Percentiles rank a stretch among this genome's conserved stretches.
Evolutionary conservation across 2,113 vertebrate genomes (phyloP).

Genomic region (Sinocyclocheilus maitianheensis): DNA sequence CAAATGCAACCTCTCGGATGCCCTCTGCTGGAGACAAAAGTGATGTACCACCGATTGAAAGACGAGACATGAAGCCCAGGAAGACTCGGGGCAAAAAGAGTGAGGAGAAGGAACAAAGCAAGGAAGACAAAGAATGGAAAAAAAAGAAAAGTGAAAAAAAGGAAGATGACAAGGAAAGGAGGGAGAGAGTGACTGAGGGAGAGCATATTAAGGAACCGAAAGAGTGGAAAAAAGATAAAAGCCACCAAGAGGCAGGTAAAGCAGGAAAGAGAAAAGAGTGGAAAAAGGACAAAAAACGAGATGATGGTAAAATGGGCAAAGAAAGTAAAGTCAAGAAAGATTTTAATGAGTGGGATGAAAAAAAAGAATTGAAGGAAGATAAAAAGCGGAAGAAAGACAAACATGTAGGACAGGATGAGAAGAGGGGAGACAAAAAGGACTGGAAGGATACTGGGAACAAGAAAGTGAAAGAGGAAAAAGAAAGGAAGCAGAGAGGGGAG

Average conservation of each 20-base stretch:
- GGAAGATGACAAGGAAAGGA: constrained; percentile 29
- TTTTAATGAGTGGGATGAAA: constrained; percentile 55
- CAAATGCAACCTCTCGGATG: background rate
- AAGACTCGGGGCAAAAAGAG: constrained; percentile 50
- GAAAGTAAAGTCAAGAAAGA: constrained; percentile 56
- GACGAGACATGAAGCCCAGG: constrained; percentile 29
- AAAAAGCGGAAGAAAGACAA: constrained; percentile 62
- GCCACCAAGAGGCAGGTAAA: constrained; percentile 9
- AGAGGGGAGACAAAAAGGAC: constrained; percentile 44
- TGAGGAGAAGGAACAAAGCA: constrained; percentile 43
- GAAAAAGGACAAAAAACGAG: constrained; percentile 43
- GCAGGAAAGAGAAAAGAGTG: constrained; percentile 3
- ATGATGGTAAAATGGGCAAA: constrained; percentile 60
- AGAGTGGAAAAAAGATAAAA: constrained; percentile 50
- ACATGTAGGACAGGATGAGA: constrained; percentile 28
- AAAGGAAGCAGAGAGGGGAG: constrained; percentile 5
- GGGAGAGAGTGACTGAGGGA: constrained; percentile 47
- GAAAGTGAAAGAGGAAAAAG: constrained; percentile 41
- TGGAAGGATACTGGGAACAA: constrained; percentile 30
- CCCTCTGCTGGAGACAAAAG: constrained; percentile 57
- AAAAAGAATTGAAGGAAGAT: constrained; percentile 59
- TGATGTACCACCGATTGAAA: background rate
- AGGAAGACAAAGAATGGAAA: constrained; percentile 43
- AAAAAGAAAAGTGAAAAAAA: constrained; percentile 43
- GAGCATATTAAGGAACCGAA: constrained; percentile 47